Evolutionary conservation across 2,888 invertebrate species (phyloP).

Genomic region (Phortica magna): DNA sequence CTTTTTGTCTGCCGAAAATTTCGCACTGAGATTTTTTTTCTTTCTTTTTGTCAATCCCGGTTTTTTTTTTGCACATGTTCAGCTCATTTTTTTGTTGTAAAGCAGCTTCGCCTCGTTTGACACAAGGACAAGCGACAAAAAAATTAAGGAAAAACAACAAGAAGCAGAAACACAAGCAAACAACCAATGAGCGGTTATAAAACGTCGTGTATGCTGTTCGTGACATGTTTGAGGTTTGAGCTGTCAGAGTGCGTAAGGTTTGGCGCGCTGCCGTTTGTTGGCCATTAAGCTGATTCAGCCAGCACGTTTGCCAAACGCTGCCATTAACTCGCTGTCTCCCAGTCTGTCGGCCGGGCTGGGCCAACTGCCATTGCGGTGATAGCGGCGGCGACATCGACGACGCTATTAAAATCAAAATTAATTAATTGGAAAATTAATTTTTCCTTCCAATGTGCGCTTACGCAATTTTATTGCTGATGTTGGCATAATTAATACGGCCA

Average conservation of each 20-base stretch:
- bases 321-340: not conserved
- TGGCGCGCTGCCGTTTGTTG: too few relatives aligned
- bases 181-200: conserved; percentile 16
- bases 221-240: conserved; percentile 25
- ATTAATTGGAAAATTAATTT: conserved; percentile 68
- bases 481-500: conserved; percentile 35
- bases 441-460: conserved; percentile 38
- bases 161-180: not conserved
- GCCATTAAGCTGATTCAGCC: not conserved
- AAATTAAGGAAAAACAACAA: not conserved
- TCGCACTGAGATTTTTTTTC: not conserved
- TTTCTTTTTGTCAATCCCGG: too few relatives aligned
- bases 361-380: conserved; percentile 18
- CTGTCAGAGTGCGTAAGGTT: conserved; percentile 9
- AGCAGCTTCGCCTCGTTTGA: not conserved
- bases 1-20: not conserved
- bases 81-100: not conserved
- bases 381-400: conserved; percentile 4
- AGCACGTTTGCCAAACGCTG: not conserved
- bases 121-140: not conserved
- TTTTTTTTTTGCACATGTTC: conserved; percentile 6
- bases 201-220: conserved; percentile 12
- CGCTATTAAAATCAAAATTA: conserved; percentile 63
- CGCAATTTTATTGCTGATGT: conserved; percentile 20
- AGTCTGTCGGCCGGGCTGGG: not conserved